These are phyloP conservation scores for Mellivora capensis DNA, from an alignment of 2,113 vertebrate genomes.

Conservation along the genomic window DNA sequence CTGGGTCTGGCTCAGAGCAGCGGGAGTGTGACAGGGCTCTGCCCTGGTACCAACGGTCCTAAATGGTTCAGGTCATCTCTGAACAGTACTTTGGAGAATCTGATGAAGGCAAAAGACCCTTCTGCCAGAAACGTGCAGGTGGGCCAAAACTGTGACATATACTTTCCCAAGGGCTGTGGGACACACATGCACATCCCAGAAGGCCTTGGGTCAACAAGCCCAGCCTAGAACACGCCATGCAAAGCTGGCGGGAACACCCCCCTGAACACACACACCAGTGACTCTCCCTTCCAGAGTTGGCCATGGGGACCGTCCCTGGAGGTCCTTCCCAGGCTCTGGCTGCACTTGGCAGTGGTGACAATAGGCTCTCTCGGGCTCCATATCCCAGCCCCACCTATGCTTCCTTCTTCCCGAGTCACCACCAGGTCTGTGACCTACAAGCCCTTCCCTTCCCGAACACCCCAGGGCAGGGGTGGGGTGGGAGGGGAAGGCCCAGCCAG, in stretches of 20 bases:
- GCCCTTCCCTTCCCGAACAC: neutral
- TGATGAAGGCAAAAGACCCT: neutral
- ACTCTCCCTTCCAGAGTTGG: too few species aligned
- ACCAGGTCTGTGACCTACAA: neutral
- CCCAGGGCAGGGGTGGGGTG: neutral
- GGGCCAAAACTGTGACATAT: fast-evolving
- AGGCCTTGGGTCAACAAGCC: neutral
- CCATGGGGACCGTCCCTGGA: neutral
- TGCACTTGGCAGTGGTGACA: fast-evolving
- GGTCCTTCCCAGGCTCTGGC: neutral
- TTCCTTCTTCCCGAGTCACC: neutral
- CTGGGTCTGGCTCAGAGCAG: fast-evolving
- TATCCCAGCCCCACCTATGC: fast-evolving
- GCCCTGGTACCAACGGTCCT: neutral
- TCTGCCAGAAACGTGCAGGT: neutral
- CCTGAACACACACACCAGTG: fast-evolving
- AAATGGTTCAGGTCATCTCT: neutral
- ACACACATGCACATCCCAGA: neutral
- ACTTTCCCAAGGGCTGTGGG: neutral
- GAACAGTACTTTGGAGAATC: neutral
- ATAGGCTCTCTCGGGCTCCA: neutral
- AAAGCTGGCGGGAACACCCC: neutral
- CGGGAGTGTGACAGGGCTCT: fast-evolving
- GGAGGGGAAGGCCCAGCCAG: neutral
- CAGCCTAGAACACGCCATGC: neutral